A percentile compares a stretch with the other conserved stretches of the same genome.
Evolutionary conservation across 1,140 invertebrate genomes (phyloP).

Genomic region (Chlorops oryzae): DNA sequence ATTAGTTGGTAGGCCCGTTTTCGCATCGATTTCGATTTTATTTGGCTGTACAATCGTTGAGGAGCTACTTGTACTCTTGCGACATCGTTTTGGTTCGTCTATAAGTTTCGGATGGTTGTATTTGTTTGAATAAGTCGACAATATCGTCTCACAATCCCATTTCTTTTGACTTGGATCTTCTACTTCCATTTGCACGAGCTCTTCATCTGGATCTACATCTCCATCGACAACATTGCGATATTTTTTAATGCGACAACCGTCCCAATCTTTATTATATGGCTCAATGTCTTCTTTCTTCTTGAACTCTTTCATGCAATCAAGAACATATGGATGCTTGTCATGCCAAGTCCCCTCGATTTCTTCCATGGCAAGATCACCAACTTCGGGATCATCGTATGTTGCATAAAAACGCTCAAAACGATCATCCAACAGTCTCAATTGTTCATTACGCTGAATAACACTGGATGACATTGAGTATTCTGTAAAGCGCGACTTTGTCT

Average conservation of each 20-base stretch:
- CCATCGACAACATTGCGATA: constrained; percentile 53
- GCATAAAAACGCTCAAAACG: constrained; percentile 86
- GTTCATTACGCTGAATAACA: constrained; percentile 79
- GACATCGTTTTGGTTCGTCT: constrained; percentile 61
- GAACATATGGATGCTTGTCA: constrained; percentile 60
- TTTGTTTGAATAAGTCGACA: constrained; percentile 82
- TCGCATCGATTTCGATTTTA: constrained; percentile 64
- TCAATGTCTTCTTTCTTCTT: constrained; percentile 54
- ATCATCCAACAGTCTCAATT: constrained; percentile 78
- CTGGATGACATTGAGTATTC: constrained; percentile 93
- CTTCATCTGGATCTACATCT: constrained; percentile 52
- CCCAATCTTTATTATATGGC: constrained; percentile 59
- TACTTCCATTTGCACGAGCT: constrained; percentile 57
- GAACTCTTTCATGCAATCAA: constrained; percentile 60
- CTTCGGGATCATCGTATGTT: constrained; percentile 82
- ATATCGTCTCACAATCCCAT: constrained; percentile 92
- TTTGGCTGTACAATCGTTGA: constrained; percentile 14
- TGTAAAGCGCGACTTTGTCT: constrained; percentile 84
- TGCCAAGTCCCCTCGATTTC: constrained; percentile 79
- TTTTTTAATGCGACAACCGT: constrained; percentile 58
- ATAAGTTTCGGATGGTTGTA: constrained; percentile 90
- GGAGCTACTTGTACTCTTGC: constrained; percentile 44
- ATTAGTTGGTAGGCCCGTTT: constrained; percentile 68
- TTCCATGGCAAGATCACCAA: constrained; percentile 81
- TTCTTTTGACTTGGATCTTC: constrained; percentile 56